Conservation (phyloP, 2,113 vertebrate genomes). For the Okapia johnstoni region DNA sequence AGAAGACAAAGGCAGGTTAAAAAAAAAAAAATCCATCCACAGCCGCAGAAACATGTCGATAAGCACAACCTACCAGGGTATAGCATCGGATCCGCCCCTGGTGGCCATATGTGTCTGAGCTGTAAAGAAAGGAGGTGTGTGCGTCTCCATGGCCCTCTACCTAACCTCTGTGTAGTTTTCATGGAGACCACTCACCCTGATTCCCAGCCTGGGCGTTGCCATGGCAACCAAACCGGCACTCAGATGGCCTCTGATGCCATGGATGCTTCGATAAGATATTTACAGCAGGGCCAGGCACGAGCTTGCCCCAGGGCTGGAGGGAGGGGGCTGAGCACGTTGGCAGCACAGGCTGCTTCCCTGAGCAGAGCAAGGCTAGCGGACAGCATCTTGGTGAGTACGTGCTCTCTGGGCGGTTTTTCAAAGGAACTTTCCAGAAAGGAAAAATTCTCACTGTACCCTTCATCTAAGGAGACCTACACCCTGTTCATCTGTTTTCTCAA, state of each 20-base stretch:
- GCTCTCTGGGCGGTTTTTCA: neutral
- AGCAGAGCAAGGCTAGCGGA: fast-evolving
- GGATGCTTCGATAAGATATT: fast-evolving
- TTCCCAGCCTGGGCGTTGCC: neutral
- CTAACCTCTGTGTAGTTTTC: neutral
- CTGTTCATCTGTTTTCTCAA: neutral
- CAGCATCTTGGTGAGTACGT: fast-evolving
- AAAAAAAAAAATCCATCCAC: neutral
- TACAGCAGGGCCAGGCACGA: neutral
- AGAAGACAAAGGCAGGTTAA: neutral
- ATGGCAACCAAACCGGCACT: neutral
- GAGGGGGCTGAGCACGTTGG: fast-evolving
- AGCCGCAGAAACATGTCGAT: fast-evolving
- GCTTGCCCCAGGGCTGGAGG: fast-evolving
- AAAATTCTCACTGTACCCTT: neutral
- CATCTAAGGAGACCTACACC: neutral
- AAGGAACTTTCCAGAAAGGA: too few species aligned
- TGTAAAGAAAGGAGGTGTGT: neutral
- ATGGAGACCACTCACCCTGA: neutral
- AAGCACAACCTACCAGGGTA: neutral
- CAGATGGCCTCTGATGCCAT: neutral
- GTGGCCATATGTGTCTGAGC: too few species aligned
- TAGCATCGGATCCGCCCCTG: fast-evolving
- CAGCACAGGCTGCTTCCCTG: fast-evolving
- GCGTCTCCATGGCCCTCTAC: too few species aligned